A percentile compares a stretch with the other conserved stretches of the same genome.
phyloP scores from a whole-genome alignment of 2,113 vertebrate species.

The Otus sunia region DNA sequence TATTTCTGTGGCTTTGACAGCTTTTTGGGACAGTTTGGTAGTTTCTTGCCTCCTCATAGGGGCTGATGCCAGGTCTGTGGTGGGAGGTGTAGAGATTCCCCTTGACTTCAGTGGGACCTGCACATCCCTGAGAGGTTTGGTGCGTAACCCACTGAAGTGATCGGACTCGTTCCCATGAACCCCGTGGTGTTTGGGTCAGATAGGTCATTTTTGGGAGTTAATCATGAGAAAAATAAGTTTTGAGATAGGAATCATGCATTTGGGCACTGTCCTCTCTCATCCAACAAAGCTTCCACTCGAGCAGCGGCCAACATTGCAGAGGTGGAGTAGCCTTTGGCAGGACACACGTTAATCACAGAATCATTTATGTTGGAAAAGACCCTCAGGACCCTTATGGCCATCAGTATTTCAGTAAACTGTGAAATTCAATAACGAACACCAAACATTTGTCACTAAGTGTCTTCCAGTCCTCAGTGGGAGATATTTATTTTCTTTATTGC shows the following conservation, averaged over 20 bases:
- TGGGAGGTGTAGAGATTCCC: not conserved
- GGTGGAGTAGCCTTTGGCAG: not conserved
- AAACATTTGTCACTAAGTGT: not conserved
- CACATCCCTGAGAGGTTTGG: not conserved
- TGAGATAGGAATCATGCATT: not conserved
- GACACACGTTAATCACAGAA: not conserved
- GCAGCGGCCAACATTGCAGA: not conserved
- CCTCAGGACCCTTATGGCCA: not conserved
- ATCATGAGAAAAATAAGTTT: not conserved
- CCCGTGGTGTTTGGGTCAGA: not conserved
- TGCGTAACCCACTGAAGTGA: not conserved
- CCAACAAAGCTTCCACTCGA: not conserved
- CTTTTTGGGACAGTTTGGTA: not conserved
- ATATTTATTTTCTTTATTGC: not conserved
- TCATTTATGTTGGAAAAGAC: not conserved
- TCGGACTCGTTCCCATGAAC: accelerated
- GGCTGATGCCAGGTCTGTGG: not conserved
- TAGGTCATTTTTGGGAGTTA: not conserved
- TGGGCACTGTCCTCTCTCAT: not conserved
- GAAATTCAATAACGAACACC: not conserved
- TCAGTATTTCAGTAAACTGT: not conserved
- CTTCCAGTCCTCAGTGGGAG: not conserved
- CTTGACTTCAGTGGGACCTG: not conserved
- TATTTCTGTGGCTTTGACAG: not conserved
- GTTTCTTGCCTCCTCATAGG: not conserved